Evolutionary conservation across 2,797 vertebrate species (phyloP), one percentile per base, ranked within the genome.

Genomic region (Schizopygopsis pylzovi): DNA sequence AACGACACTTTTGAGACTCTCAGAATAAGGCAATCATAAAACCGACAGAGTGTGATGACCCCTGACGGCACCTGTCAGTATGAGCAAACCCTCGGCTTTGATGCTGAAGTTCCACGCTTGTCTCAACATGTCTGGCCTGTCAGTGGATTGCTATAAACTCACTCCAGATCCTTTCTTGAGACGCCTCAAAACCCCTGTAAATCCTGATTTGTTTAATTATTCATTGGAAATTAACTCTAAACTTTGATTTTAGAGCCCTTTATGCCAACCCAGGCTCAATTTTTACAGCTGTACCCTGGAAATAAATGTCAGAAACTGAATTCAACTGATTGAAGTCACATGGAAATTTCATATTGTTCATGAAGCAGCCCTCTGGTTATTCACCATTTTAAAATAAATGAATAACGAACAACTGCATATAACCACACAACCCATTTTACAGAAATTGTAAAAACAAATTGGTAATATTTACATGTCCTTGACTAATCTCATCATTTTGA

Each of bases 121-220:
- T 54, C 22, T 65, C 47, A 52, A 18, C 63, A 81, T 54, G 79
- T 47, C 47, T 81, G 76, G 16, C n/a, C 45, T 70, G 22, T 54
- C 10, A 49, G 33, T 4, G 0, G 65, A 81, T 41, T 2, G 0
- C 25, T 65, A 43, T 18, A 39, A 81, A 22, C 47, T 52, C 12
- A 81, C 45, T 52, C 25, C 41, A 25, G 79, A 81, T 70, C 28
- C 16, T 28, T 65, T n/a, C n/a, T 45, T 80, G 49, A 37, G 59
- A 45, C 16, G 12, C 41, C 25, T 33, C 12, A 11, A 25, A 68
- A 70, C 9, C 12, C 33, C 20, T 25, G 20, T 54, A n/a, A 81
- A 68, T 54, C 20, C 28, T 70, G 11, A 68, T 47, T 7, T 28
- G 16, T 5, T 81, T 4, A 70, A 54, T 39, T 52, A 81, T 54